Conservation (phyloP, 2,888 invertebrate species). For the Notodonta ziczac region DNA sequence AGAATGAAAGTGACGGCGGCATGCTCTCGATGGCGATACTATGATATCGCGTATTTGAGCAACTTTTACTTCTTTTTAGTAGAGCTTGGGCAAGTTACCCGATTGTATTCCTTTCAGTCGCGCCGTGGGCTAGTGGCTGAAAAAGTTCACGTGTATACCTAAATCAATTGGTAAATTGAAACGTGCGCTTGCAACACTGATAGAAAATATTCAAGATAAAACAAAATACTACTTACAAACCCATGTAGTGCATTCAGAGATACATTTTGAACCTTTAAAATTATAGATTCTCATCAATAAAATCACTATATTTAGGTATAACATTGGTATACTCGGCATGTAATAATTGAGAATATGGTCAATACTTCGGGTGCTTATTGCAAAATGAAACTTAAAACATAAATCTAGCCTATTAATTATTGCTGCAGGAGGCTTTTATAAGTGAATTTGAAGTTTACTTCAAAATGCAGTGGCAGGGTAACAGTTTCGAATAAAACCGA, state of each 20-base stretch:
- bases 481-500: background rate
- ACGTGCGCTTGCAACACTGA: slow-evolving; percentile 10
- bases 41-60: too few species aligned
- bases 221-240: slow-evolving; percentile 7
- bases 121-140: too few species aligned
- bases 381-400: background rate
- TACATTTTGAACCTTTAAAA: background rate
- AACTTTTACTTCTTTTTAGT: too few species aligned
- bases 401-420: background rate
- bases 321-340: background rate
- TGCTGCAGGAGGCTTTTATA: background rate
- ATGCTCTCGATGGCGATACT: too few species aligned
- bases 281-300: background rate
- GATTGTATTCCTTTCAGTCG: too few species aligned
- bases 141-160: slow-evolving; percentile 23
- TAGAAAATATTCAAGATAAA: slow-evolving; percentile 9
- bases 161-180: slow-evolving; percentile 16
- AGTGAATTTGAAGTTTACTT: background rate
- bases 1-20: too few species aligned
- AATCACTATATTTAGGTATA: too few species aligned
- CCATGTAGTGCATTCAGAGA: background rate
- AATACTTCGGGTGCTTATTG: background rate
- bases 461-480: background rate
- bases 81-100: too few species aligned
- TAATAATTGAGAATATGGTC: background rate